Conservation (phyloP, 2,888 invertebrate species). For the Chalcosyrphus nemorum region DNA sequence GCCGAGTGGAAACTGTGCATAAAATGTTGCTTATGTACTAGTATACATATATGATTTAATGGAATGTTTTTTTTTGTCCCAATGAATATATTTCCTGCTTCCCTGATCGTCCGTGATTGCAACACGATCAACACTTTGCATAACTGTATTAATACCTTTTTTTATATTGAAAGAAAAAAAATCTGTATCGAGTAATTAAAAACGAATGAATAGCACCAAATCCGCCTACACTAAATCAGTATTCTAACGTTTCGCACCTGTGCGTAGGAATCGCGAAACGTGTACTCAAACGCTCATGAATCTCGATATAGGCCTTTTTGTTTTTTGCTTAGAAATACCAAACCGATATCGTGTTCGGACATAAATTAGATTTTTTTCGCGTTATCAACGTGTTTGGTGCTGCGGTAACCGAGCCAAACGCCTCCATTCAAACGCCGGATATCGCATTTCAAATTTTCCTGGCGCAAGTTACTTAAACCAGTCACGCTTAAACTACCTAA, state of each 20-base stretch:
- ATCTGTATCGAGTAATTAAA: slow-evolving; percentile 36
- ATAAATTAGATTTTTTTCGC: slow-evolving; percentile 47
- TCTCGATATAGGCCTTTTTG: slow-evolving; percentile 18
- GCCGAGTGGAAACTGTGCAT: slow-evolving; percentile 3
- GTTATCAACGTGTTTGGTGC: slow-evolving; percentile 51
- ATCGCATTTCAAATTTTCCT: slow-evolving; percentile 63
- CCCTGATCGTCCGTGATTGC: neutral
- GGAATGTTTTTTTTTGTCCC: neutral
- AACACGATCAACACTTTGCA: neutral
- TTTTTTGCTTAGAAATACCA: slow-evolving; percentile 31
- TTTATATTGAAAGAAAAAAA: neutral
- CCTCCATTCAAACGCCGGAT: slow-evolving; percentile 69
- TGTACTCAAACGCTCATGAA: neutral
- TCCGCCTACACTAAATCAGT: slow-evolving; percentile 31
- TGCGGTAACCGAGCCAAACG: slow-evolving; percentile 38
- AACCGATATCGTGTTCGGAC: slow-evolving; percentile 31
- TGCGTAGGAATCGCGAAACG: slow-evolving; percentile 54
- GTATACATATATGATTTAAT: neutral
- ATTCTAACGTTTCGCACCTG: slow-evolving; percentile 59
- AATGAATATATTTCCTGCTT: neutral
- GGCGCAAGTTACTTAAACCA: slow-evolving; percentile 50
- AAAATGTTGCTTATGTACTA: neutral
- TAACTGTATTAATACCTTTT: neutral
- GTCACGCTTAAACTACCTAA: slow-evolving; percentile 48
- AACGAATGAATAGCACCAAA: slow-evolving; percentile 19